These are phyloP conservation scores for Polypedilum pembai DNA, from an alignment of 1,140 invertebrate species.

Conservation along the genomic window DNA sequence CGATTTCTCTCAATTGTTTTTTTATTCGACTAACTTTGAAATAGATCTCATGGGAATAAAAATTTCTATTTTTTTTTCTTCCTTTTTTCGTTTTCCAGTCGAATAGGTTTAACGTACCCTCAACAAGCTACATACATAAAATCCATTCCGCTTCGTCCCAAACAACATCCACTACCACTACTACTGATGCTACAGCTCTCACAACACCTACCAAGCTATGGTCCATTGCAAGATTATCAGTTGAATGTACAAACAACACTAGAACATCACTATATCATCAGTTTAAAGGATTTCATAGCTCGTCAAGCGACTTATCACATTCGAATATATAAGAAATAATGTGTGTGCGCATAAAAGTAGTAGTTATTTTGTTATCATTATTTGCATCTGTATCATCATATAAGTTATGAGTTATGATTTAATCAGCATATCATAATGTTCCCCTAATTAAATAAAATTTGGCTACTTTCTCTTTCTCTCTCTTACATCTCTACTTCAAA, in stretches of 20 bases:
- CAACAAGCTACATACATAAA: slow-evolving; percentile 7
- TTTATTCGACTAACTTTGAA: slow-evolving; percentile 1
- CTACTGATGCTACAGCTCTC: neutral
- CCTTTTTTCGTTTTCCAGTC: slow-evolving; percentile 6
- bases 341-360: too few relatives aligned
- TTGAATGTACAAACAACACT: slow-evolving; percentile 2
- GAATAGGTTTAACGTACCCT: neutral
- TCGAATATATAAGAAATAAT: too few relatives aligned
- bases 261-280: slow-evolving; percentile 5
- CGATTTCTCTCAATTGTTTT: slow-evolving; percentile 19
- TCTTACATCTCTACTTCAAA: too few relatives aligned
- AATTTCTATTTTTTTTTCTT: neutral
- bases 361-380: too few relatives aligned
- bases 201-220: neutral
- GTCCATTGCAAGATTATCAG: neutral
- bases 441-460: too few relatives aligned
- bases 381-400: too few relatives aligned
- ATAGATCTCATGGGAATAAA: slow-evolving; percentile 20
- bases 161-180: neutral
- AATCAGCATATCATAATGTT: too few relatives aligned
- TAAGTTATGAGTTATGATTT: too few relatives aligned
- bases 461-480: too few relatives aligned
- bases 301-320: neutral
- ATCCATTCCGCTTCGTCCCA: neutral
- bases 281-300: neutral